Conservation (phyloP, 2,797 vertebrate species). For the Sandelia bainsii region DNA sequence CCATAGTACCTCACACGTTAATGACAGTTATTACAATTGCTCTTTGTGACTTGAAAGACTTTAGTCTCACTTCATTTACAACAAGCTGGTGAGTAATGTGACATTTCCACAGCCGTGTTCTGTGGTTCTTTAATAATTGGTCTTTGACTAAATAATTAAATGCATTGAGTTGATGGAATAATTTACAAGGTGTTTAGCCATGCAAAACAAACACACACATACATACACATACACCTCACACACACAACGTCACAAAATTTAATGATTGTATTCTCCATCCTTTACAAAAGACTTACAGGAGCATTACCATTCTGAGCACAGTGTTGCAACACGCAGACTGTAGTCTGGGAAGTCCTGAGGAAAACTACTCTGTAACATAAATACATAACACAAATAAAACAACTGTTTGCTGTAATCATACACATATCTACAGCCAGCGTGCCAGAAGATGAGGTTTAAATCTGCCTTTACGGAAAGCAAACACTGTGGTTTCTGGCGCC, state of each 20-base stretch:
- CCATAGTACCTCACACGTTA: slow-evolving; percentile 57
- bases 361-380: slow-evolving; percentile 26
- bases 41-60: slow-evolving; percentile 57
- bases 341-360: slow-evolving; percentile 10
- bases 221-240: slow-evolving; percentile 6
- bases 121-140: slow-evolving; percentile 45
- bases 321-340: not conserved
- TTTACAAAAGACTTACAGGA: slow-evolving; percentile 26
- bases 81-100: slow-evolving; percentile 69
- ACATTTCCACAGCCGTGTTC: slow-evolving; percentile 57
- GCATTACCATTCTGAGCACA: slow-evolving; percentile 16
- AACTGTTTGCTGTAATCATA: slow-evolving; percentile 32
- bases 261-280: not conserved
- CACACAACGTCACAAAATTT: slow-evolving; percentile 24
- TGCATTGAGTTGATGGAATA: slow-evolving; percentile 43
- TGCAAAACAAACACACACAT: slow-evolving; percentile 25
- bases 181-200: slow-evolving; percentile 24
- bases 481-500: slow-evolving; percentile 55
- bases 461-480: slow-evolving; percentile 52
- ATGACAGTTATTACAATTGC: slow-evolving; percentile 55
- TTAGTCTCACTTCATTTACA: slow-evolving; percentile 58
- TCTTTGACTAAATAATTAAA: slow-evolving; percentile 47
- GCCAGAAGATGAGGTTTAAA: slow-evolving; percentile 33
- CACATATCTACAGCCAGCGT: slow-evolving; percentile 43
- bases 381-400: slow-evolving; percentile 13